Evolutionary conservation across 2,888 invertebrate genomes (phyloP).

Genomic region (Fragum sueziense): DNA sequence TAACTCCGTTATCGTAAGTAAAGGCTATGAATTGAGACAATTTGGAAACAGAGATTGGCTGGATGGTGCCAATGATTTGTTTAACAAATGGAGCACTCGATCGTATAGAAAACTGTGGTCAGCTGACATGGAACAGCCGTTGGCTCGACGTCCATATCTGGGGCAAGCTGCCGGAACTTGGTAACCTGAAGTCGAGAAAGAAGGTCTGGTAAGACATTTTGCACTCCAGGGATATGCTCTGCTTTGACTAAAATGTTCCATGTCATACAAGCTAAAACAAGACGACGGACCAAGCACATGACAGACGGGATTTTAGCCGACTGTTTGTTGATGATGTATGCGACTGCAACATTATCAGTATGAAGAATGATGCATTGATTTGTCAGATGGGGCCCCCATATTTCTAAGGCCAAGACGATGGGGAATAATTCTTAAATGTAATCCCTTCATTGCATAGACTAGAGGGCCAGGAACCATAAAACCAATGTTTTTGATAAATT

Average conservation of each 20-base stretch:
- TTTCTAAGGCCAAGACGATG: conserved; percentile 17
- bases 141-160: conserved; percentile 32
- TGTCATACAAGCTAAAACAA: conserved; percentile 39
- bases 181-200: conserved; percentile 50
- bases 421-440: background rate
- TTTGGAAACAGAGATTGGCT: background rate
- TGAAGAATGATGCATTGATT: background rate
- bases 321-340: conserved; percentile 44
- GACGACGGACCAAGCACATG: conserved; percentile 43
- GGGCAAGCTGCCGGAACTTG: conserved; percentile 36
- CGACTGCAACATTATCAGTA: conserved; percentile 25
- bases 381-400: background rate
- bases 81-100: background rate
- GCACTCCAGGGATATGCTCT: conserved; percentile 36
- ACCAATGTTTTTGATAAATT: background rate
- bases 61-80: background rate
- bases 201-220: conserved; percentile 46
- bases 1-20: background rate
- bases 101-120: background rate
- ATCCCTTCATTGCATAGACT: background rate
- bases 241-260: conserved; percentile 37
- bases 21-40: background rate
- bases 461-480: background rate
- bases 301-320: conserved; percentile 24
- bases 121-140: conserved; percentile 11